These are phyloP conservation scores for Mimachlamys varia DNA, from an alignment of 2,888 invertebrate species.

Conservation along the genomic window DNA sequence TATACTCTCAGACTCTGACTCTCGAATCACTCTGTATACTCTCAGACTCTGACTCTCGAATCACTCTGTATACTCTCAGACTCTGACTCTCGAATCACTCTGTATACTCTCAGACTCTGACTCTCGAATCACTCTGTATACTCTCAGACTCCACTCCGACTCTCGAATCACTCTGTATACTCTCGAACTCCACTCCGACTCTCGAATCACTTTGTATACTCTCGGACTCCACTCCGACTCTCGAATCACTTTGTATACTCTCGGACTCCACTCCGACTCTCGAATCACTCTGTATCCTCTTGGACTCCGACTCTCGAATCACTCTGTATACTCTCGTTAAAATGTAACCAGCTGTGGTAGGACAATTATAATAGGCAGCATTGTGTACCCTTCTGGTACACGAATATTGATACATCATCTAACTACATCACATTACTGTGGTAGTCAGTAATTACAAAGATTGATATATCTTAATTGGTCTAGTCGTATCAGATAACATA, in stretches of 20 bases:
- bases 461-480: neutral
- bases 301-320: neutral
- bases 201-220: neutral
- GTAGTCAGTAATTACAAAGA: neutral
- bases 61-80: neutral
- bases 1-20: neutral
- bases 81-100: neutral
- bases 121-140: neutral
- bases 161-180: neutral
- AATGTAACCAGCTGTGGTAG: neutral
- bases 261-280: neutral
- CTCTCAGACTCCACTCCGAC: neutral
- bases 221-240: neutral
- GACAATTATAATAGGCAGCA: neutral
- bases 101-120: neutral
- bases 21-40: neutral
- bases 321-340: neutral
- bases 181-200: neutral
- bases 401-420: neutral
- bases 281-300: neutral
- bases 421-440: no score
- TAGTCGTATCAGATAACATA: neutral
- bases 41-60: neutral
- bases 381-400: conserved; percentile 3
- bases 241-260: neutral